Evolutionary conservation across 1,140 invertebrate species (phyloP), one percentile per base, ranked within the genome.

Genomic region (Batillaria attramentaria): DNA sequence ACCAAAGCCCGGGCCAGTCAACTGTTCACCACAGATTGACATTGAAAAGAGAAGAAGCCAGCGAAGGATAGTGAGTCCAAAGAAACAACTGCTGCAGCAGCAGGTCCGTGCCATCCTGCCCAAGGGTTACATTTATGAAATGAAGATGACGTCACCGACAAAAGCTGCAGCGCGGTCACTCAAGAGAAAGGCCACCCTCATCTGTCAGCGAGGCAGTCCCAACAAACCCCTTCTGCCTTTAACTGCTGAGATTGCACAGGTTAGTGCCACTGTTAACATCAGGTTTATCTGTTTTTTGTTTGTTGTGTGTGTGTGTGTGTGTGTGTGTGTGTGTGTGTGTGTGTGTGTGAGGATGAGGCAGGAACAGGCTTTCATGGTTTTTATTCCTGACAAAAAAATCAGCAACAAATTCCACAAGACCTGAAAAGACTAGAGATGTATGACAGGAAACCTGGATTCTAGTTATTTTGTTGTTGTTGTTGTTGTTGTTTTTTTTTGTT

Each of bases 41-140:
- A n/a, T n/a, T n/a, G n/a, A n/a, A n/a, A n/a, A n/a, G n/a, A n/a
- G 57, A 8, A 62, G 57, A 10, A 28, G 18, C 20, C 83, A n/a
- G 3, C 18, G 46, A 72, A 78, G 74, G 54, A 73, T 83, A 73
- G 76, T 74, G 20, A 88, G 86, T 79, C 86, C 86, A 3, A 78
- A 85, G 54, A 84, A 83, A 42, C 81, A 82, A 70, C 81, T 84
- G 37, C 60, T 88, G n/a, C 83, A 88, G 31, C 80, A 80, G 50
- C 79, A 87, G 77, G 87, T 85, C 24, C 76, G 81, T 20, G 82
- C 83, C 24, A 88, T 89, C 60, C 77, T 86, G 20, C 88, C 88
- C 8, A 88, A 88, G 79, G 86, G 86, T 33, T 85, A 87, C 77
- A 78, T 86, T 2, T 79, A 86, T 24, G 85, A 84, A 37, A 75